Evolutionary conservation across 2,888 invertebrate species (phyloP).

Genomic region (Rhamphomyia laevipes): DNA sequence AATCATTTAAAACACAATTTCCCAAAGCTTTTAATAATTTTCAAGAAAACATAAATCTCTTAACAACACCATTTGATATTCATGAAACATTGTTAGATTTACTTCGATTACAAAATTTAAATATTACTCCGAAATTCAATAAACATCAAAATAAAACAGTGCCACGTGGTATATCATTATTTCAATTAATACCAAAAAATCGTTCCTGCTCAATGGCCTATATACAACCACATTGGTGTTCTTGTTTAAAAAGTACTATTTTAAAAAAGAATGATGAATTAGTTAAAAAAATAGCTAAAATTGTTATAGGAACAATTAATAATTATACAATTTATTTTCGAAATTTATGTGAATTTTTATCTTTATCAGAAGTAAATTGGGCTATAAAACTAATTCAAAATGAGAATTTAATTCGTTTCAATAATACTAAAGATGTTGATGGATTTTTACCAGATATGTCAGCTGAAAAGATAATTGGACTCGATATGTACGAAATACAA

Average conservation of each 20-base stretch:
- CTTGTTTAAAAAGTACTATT: slow-evolving; percentile 75
- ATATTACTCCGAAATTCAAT: background rate
- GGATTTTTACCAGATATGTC: slow-evolving; percentile 73
- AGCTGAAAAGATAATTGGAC: slow-evolving; percentile 41
- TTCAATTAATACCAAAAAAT: slow-evolving; percentile 51
- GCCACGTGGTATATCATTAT: slow-evolving; percentile 30
- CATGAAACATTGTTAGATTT: slow-evolving; percentile 66
- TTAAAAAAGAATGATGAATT: slow-evolving; percentile 43
- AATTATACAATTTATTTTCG: slow-evolving; percentile 43
- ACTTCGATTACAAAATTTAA: slow-evolving; percentile 18
- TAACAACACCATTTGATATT: slow-evolving; percentile 84
- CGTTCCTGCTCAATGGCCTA: slow-evolving; percentile 79
- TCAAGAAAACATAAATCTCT: slow-evolving; percentile 49
- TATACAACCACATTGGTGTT: slow-evolving; percentile 93
- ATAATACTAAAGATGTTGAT: slow-evolving; percentile 62
- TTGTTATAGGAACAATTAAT: slow-evolving; percentile 52
- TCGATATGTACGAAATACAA: slow-evolving; percentile 68
- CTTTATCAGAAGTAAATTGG: slow-evolving; percentile 52
- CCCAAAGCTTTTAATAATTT: slow-evolving; percentile 50
- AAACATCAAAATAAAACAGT: background rate
- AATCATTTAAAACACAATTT: slow-evolving; percentile 49
- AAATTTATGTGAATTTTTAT: slow-evolving; percentile 47
- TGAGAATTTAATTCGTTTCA: slow-evolving; percentile 55
- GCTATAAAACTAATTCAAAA: slow-evolving; percentile 59
- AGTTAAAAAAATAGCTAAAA: slow-evolving; percentile 44